Percentiles rank a stretch among this genome's conserved stretches.
Evolutionary conservation across 53 echinoderm and acorn worm species (phyloP).

Genomic region (Mesocentrotus franciscanus): DNA sequence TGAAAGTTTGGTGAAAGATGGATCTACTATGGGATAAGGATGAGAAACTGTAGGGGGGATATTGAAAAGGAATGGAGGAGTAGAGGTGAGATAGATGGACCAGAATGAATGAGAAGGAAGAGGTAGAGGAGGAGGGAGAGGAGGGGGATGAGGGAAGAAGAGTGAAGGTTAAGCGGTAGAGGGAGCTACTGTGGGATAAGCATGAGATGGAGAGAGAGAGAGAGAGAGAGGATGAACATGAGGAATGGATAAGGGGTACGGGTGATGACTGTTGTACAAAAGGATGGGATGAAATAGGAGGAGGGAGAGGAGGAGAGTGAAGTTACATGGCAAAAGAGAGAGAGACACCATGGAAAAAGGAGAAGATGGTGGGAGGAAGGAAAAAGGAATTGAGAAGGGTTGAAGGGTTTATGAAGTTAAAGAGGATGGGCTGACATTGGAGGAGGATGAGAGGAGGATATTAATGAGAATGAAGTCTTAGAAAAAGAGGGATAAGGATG

Average conservation of each 20-base stretch:
- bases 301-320: background rate
- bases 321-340: background rate
- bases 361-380: background rate
- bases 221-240: background rate
- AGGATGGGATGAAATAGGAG: background rate
- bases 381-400: too few species aligned
- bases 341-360: background rate
- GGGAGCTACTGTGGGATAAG: background rate
- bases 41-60: background rate
- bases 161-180: background rate
- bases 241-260: background rate
- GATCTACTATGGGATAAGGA: background rate
- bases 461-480: too few species aligned
- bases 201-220: background rate
- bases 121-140: background rate
- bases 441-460: too few species aligned
- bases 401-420: too few species aligned
- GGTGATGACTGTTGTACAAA: background rate
- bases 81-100: background rate
- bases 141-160: background rate
- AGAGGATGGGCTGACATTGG: too few species aligned
- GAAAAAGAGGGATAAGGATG: background rate
- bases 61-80: background rate
- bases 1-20: background rate
- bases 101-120: background rate